A percentile compares a stretch with the other conserved stretches of the same genome.
phyloP scores from a whole-genome alignment of 2,888 invertebrate species.

The Exocentrus adspersus region DNA sequence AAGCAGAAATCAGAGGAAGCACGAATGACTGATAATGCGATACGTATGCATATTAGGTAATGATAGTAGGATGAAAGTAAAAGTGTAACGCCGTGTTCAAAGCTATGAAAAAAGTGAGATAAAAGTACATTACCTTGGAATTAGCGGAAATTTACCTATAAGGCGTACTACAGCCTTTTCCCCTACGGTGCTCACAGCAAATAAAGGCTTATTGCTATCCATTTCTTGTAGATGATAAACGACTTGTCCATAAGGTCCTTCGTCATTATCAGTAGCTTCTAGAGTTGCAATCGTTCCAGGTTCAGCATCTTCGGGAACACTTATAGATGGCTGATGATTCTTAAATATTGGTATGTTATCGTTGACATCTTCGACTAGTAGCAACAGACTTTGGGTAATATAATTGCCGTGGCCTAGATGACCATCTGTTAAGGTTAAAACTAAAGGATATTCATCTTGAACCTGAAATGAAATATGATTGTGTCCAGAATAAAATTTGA shows the following conservation, averaged over 20 bases:
- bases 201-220: slow-evolving; percentile 80
- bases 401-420: slow-evolving; percentile 87
- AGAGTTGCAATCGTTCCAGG: slow-evolving; percentile 81
- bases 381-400: slow-evolving; percentile 87
- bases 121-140: too few relatives aligned
- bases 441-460: slow-evolving; percentile 88
- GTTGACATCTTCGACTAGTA: slow-evolving; percentile 91
- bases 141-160: slow-evolving; percentile 67
- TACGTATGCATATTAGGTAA: too few relatives aligned
- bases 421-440: slow-evolving; percentile 89
- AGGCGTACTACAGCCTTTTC: slow-evolving; percentile 87
- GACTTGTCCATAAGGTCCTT: slow-evolving; percentile 93
- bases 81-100: too few relatives aligned
- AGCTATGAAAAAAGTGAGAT: too few relatives aligned
- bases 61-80: too few relatives aligned
- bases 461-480: too few relatives aligned
- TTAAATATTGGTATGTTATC: slow-evolving; percentile 91
- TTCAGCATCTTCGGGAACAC: slow-evolving; percentile 80
- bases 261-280: slow-evolving; percentile 89
- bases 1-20: too few relatives aligned
- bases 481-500: too few relatives aligned
- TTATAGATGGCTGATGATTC: slow-evolving; percentile 84
- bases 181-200: slow-evolving; percentile 83
- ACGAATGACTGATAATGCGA: too few relatives aligned
- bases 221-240: slow-evolving; percentile 86